Base-by-base conservation (phyloP, 2,113 vertebrate genomes). In the Periophthalmus modestus region DNA sequence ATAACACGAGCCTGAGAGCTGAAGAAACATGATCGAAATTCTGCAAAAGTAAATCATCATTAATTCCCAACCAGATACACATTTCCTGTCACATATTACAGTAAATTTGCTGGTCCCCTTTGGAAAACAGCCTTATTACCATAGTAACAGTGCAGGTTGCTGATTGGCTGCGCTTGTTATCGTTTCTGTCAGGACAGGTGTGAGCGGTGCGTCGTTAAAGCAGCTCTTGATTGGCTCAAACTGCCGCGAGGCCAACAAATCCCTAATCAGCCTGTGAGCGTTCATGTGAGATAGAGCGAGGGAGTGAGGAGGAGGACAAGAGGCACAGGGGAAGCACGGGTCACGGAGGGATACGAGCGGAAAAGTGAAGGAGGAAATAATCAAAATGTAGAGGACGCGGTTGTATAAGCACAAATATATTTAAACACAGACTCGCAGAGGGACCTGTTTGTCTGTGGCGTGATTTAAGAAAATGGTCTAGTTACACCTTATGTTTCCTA, bases 131-230 rank as follows among this genome's bases (percentile, higher is more conserved):
- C 69, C 77, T 73, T 50, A 85, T 85, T 73, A 43, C 84, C 24
- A 52, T 81, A 78, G 82, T 80, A 88, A 81, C 66, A 46, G 67
- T 43, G 63, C 66, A 69, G n/a, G 47, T 75, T 55, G 68, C 58
- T 78, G 80, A 83, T 81, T 85, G 87, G 84, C 73, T 72, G 52
- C 7, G 28, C 69, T 86, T 24, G 77, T 92, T 90, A 89, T 87
- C 84, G 90, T 92, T 92, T 85, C 83, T 87, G 84, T 91, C 89
- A 91, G 86, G 84, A 89, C 82, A 89, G 89, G 89, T 90, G 84
- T 82, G 84, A 89, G 71, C 50, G 55, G 55, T 69, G 6, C 61
- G 79, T 71, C 72, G 81, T 88, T 88, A 87, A 89, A 89, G 84
- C 71, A 69, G 72, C 75, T 77, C 77, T 81, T 91, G 88, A 92